phyloP scores from a whole-genome alignment of 2,113 vertebrate genomes.

The Coracopsis vasa region DNA sequence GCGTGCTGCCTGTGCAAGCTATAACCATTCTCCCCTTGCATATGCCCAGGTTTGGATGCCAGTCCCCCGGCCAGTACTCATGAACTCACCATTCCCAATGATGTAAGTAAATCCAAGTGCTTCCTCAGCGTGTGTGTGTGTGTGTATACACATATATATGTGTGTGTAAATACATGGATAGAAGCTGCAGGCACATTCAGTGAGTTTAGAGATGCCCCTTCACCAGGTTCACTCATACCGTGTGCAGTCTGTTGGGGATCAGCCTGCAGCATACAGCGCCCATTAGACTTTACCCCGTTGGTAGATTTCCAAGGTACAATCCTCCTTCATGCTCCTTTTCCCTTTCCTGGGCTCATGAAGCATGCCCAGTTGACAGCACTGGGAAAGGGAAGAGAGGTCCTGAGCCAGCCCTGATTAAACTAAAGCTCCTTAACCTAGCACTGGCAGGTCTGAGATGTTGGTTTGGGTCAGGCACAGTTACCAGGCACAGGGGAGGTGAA shows the following conservation, averaged over 20 bases:
- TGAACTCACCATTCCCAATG: constrained; percentile 98
- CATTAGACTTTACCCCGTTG: rapidly evolving
- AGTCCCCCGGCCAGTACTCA: constrained; percentile 96
- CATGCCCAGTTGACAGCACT: neutral
- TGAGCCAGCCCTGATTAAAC: neutral
- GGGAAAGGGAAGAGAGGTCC: neutral
- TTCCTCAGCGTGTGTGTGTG: neutral
- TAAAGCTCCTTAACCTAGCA: neutral
- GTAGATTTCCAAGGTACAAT: neutral
- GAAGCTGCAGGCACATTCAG: neutral
- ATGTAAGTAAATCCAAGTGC: constrained; percentile 86
- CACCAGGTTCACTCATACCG: neutral
- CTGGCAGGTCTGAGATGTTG: neutral
- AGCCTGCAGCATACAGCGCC: neutral
- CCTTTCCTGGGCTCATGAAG: constrained; percentile 25
- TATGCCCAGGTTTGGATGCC: constrained; percentile 91
- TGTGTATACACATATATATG: too few species aligned
- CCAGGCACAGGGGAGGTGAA: neutral
- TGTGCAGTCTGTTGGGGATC: neutral
- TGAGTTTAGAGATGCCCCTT: neutral
- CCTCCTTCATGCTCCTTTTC: neutral
- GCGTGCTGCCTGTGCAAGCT: neutral
- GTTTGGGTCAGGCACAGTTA: neutral
- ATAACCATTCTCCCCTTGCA: constrained; percentile 69
- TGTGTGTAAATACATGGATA: neutral